Evolutionary conservation across 2,888 invertebrate species (phyloP), one percentile per base, ranked within the genome.

Genomic region (Cosmopolites sordidus): DNA sequence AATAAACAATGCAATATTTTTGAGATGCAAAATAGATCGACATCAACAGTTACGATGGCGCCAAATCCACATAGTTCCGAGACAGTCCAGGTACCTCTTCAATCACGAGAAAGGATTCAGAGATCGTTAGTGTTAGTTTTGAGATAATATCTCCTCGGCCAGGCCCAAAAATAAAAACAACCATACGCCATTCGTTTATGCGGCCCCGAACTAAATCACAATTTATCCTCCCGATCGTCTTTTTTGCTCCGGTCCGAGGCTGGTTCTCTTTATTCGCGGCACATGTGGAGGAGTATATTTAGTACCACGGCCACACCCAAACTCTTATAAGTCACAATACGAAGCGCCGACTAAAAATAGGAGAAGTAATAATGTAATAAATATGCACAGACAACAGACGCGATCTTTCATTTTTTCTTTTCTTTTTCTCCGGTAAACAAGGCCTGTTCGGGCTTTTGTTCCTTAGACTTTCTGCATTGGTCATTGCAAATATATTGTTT

Each of bases 351-450:
- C 51, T 54, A 54, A 58, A 58, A 58, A 58, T 58, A 54, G 52
- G 49, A 54, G 52, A 58, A 58, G 51, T 58, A 58, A 58, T 58
- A 54, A 55, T 55, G 58, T 58, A 58, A 58, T 58, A 58, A 58
- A 58, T 58, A 54, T 58, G 58, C 58, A 48, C 58, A 58, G 58
- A 58, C 58, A 58, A 58, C 58, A 58, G 54, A 58, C 58, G 58
- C 51, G 51, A 51, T 45, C 48, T 46, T 33, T 33, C 33, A 12
- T 33, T 33, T 33, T 33, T 33, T 11, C 12, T 33, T 33, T 33
- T 46, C 41, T 56, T 44, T 40, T 43, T 40, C 42, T 51, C 49
- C 17, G 15, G 30, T 29, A 43, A 50, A 39, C 52, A 53, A 53
- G 52, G 56, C 48, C 56, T 49, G 48, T 43, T 50, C 39, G 38